These are phyloP conservation scores for Sceloporus undulatus DNA, from an alignment of 2,113 vertebrate species.

Conservation along the genomic window DNA sequence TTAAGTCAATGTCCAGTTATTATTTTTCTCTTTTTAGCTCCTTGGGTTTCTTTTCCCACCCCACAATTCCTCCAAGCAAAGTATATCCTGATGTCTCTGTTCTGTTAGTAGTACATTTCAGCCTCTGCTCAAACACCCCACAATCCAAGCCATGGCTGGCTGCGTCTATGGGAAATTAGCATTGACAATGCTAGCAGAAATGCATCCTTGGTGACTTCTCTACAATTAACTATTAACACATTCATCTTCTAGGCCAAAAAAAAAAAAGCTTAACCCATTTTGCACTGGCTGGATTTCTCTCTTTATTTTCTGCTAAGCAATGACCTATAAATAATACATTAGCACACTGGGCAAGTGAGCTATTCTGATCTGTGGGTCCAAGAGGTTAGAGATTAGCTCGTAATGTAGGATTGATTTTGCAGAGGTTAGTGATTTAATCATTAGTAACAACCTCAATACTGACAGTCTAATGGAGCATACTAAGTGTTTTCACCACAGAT, in stretches of 20 bases:
- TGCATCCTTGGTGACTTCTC: conserved; percentile 26
- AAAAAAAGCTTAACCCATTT: conserved; percentile 35
- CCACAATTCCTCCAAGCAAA: not conserved
- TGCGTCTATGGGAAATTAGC: conserved; percentile 34
- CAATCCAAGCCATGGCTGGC: conserved; percentile 1
- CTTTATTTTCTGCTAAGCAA: conserved; percentile 29
- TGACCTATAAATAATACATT: conserved; percentile 26
- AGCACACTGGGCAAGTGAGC: not conserved
- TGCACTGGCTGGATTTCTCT: not conserved
- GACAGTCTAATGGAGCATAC: not conserved
- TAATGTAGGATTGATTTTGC: not conserved
- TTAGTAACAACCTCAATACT: not conserved
- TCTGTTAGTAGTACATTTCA: not conserved
- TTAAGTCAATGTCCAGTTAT: not conserved
- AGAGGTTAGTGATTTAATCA: not conserved
- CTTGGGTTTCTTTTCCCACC: not conserved
- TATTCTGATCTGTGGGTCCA: not conserved
- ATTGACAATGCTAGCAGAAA: conserved; percentile 42
- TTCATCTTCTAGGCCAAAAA: conserved; percentile 16
- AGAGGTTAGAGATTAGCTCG: conserved; percentile 31
- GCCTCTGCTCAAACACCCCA: not conserved
- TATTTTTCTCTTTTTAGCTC: not conserved
- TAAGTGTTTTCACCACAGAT: not conserved
- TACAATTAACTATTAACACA: conserved; percentile 37
- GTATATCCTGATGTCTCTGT: not conserved